phyloP scores from a whole-genome alignment of 2,888 invertebrate genomes.

The Drosophila aldrichi region DNA sequence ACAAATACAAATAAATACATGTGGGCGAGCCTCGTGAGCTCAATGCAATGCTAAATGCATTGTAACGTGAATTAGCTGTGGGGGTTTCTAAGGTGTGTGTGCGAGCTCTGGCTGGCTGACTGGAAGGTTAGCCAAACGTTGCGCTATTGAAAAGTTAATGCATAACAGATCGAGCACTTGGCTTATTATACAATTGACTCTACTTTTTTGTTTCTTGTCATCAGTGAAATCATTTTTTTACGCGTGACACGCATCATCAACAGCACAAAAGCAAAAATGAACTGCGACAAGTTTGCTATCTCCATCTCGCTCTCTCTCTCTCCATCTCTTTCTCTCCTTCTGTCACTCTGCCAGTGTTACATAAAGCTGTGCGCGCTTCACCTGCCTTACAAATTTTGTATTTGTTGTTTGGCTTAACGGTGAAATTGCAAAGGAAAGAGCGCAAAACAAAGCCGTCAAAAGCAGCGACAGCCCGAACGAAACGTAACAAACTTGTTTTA shows the following conservation, averaged over 20 bases:
- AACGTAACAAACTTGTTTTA: constrained; percentile 82
- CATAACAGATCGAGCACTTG: constrained; percentile 19
- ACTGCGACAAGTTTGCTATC: constrained; percentile 28
- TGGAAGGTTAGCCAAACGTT: constrained; percentile 38
- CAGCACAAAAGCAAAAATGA: constrained; percentile 8
- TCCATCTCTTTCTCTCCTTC: neutral
- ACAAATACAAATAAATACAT: constrained; percentile 4
- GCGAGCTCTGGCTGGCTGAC: neutral
- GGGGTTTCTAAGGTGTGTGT: constrained; percentile 39
- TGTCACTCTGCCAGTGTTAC: constrained; percentile 46
- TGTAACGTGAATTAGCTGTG: neutral
- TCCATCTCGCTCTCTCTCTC: neutral
- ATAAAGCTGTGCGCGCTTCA: constrained; percentile 69
- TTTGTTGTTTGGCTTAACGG: constrained; percentile 67
- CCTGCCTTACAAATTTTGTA: constrained; percentile 55
- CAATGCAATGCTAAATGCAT: constrained; percentile 10
- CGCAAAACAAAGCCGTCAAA: constrained; percentile 50
- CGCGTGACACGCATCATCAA: constrained; percentile 69
- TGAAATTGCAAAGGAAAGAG: constrained; percentile 78
- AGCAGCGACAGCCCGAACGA: constrained; percentile 32
- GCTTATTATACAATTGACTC: constrained; percentile 64
- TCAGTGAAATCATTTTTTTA: constrained; percentile 74
- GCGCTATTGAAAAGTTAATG: constrained; percentile 19
- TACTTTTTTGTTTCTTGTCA: constrained; percentile 34
- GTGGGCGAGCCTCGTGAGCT: constrained; percentile 33